Evolutionary conservation across 2,797 vertebrate genomes (phyloP).

Genomic region (Myotis findleyi): DNA sequence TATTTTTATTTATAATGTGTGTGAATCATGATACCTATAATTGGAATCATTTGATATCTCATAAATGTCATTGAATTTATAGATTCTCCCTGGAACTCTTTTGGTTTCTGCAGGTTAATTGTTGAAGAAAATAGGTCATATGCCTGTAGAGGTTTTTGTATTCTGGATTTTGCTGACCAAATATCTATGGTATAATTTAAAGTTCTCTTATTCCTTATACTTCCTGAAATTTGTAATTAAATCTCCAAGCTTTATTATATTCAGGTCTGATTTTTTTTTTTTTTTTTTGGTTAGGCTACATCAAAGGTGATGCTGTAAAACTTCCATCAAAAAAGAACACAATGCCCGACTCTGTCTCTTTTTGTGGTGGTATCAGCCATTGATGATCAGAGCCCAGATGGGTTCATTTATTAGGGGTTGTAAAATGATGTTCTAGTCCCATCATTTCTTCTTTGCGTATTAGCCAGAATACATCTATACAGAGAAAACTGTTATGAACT

Average conservation of each 20-base stretch:
- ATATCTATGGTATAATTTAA: not conserved
- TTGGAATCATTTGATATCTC: not conserved
- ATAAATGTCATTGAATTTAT: not conserved
- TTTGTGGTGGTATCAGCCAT: not conserved
- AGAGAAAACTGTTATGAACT: not conserved
- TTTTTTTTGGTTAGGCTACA: not conserved
- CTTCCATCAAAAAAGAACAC: not conserved
- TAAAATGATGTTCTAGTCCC: not conserved
- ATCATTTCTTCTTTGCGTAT: not conserved
- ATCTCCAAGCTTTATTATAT: not conserved
- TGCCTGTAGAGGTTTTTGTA: not conserved
- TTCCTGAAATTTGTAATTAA: slow-evolving; percentile 10
- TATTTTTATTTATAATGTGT: not conserved
- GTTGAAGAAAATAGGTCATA: not conserved
- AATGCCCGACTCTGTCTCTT: not conserved
- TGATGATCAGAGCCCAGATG: not conserved
- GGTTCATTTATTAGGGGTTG: not conserved
- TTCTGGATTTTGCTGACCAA: not conserved
- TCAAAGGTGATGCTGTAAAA: not conserved
- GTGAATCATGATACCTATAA: not conserved
- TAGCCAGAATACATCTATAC: not conserved
- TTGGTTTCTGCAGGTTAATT: slow-evolving; percentile 23
- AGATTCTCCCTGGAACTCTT: not conserved
- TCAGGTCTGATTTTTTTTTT: not conserved
- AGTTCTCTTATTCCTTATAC: not conserved